A percentile compares a stretch with the other conserved stretches of the same genome.
Conservation (phyloP, 2,797 vertebrate genomes). For the Acanthurus leucopareius region DNA sequence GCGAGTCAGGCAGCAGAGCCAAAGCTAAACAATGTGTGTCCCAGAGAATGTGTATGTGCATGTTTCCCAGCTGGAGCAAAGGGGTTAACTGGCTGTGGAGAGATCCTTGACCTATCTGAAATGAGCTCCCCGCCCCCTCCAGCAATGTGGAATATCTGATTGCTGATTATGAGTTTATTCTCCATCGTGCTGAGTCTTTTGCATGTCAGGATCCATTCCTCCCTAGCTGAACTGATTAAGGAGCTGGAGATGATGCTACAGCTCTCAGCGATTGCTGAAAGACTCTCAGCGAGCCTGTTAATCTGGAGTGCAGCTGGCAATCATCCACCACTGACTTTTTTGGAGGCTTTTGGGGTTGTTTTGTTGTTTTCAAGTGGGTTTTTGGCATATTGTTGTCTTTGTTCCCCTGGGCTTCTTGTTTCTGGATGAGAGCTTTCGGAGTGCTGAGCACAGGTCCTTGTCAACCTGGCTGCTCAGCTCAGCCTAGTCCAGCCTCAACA, state of each 20-base stretch:
- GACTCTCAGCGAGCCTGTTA: slow-evolving; percentile 79
- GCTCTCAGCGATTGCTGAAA: slow-evolving; percentile 79
- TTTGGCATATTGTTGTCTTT: slow-evolving; percentile 82
- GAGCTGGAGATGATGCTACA: slow-evolving; percentile 83
- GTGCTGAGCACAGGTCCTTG: slow-evolving; percentile 88
- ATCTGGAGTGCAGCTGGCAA: slow-evolving; percentile 86
- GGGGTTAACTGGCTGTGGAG: slow-evolving; percentile 83
- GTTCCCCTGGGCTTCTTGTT: slow-evolving; percentile 86
- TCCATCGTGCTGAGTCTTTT: slow-evolving; percentile 82
- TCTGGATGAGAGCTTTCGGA: slow-evolving; percentile 88
- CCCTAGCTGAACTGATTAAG: slow-evolving; percentile 85
- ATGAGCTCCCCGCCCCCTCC: slow-evolving; percentile 77
- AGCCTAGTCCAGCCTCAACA: slow-evolving; percentile 73
- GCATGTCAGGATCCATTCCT: slow-evolving; percentile 82
- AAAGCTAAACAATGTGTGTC: slow-evolving; percentile 56
- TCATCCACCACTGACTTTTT: slow-evolving; percentile 82
- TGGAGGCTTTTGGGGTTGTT: slow-evolving; percentile 78
- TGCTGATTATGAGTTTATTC: slow-evolving; percentile 88
- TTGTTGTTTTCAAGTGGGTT: slow-evolving; percentile 84
- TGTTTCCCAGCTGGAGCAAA: slow-evolving; percentile 72
- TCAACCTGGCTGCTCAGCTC: slow-evolving; percentile 80
- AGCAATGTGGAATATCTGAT: slow-evolving; percentile 85
- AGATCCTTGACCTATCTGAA: slow-evolving; percentile 87
- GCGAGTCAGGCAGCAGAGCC: slow-evolving; percentile 41
- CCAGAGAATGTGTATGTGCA: slow-evolving; percentile 68